phyloP scores from a whole-genome alignment of 2,888 invertebrate genomes.

The Hydropsyche betteni region DNA sequence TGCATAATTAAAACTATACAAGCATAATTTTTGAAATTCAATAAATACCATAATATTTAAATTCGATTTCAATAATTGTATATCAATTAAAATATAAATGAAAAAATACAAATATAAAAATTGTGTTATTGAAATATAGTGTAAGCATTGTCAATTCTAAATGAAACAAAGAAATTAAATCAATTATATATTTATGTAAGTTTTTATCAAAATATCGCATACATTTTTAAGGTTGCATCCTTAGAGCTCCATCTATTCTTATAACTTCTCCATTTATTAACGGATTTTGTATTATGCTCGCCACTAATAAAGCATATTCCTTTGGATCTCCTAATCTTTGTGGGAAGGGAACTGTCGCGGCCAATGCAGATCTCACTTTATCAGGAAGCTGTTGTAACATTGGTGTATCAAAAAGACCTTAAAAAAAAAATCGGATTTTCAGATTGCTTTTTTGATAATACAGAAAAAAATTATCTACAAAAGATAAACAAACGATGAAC shows the following conservation, averaged over 20 bases:
- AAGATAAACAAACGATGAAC: background rate
- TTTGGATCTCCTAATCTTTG: constrained; percentile 64
- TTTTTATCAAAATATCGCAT: background rate
- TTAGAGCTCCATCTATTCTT: constrained; percentile 67
- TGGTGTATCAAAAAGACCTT: constrained; percentile 68
- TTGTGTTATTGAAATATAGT: too few relatives aligned
- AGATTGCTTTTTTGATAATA: background rate
- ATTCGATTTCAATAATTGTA: too few relatives aligned
- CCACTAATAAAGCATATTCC: constrained; percentile 66
- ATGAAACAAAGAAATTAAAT: background rate
- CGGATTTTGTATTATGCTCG: constrained; percentile 67
- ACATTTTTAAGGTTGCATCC: constrained; percentile 65
- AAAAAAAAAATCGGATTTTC: constrained; percentile 45
- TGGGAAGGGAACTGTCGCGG: constrained; percentile 66
- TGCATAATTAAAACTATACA: too few relatives aligned
- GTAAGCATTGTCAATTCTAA: background rate
- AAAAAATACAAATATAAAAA: too few relatives aligned
- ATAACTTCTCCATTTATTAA: constrained; percentile 70
- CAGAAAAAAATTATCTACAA: background rate
- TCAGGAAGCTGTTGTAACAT: constrained; percentile 64
- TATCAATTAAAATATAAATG: too few relatives aligned
- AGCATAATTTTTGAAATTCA: too few relatives aligned
- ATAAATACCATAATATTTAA: too few relatives aligned
- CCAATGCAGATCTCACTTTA: constrained; percentile 63
- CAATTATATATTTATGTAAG: background rate